A percentile compares a stretch with the other conserved stretches of the same genome.
Conservation (phyloP, 2,888 invertebrate genomes). For the Drosophila neutralis region DNA sequence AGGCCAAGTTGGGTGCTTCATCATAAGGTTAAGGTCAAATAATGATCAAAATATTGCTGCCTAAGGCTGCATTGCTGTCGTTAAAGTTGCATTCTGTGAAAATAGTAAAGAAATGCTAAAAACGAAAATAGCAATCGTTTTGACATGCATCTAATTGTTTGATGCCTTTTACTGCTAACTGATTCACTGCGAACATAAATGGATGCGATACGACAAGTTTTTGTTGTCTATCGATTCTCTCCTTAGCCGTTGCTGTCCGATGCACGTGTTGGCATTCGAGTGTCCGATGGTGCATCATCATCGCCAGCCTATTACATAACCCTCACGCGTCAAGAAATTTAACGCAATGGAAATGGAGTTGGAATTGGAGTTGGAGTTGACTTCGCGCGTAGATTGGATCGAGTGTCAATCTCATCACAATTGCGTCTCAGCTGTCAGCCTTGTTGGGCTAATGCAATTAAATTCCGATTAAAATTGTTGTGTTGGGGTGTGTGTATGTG, state of each 20-base stretch:
- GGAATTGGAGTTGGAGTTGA: not conserved
- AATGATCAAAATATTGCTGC: constrained; percentile 27
- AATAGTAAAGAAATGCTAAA: constrained; percentile 26
- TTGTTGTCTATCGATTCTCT: constrained; percentile 46
- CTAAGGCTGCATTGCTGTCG: not conserved
- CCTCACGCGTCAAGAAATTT: constrained; percentile 73
- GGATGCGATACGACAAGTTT: constrained; percentile 60
- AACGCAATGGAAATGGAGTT: constrained; percentile 52
- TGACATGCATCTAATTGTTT: constrained; percentile 76
- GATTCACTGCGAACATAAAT: constrained; percentile 57
- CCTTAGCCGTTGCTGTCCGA: constrained; percentile 38
- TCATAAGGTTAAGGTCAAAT: constrained; percentile 44
- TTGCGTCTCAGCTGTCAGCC: constrained; percentile 59
- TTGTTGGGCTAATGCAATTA: constrained; percentile 73
- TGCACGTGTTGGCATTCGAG: constrained; percentile 75
- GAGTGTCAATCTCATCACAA: constrained; percentile 22
- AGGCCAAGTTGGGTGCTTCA: not conserved
- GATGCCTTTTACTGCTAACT: constrained; percentile 71
- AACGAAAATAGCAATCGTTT: constrained; percentile 52
- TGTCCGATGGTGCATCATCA: constrained; percentile 22
- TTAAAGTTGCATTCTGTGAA: constrained; percentile 29
- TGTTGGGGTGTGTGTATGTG: not conserved
- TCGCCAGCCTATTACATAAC: constrained; percentile 68
- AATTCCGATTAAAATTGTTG: constrained; percentile 74
- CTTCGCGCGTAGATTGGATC: constrained; percentile 19